A percentile compares a stretch with the other conserved stretches of the same genome.
phyloP scores from a whole-genome alignment of 2,797 vertebrate species.

The Ispidina picta region DNA sequence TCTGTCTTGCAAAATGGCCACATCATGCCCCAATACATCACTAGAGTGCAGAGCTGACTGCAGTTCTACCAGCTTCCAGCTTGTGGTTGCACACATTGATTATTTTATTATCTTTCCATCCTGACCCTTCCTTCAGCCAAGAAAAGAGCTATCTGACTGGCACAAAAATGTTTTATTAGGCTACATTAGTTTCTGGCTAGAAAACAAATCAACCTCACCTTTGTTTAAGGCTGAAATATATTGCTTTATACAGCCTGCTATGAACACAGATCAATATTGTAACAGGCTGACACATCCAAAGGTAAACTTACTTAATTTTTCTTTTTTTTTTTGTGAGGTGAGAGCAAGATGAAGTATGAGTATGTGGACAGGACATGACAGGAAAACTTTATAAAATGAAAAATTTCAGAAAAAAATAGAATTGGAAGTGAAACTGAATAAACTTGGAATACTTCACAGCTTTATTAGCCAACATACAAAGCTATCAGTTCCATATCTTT shows the following conservation, averaged over 20 bases:
- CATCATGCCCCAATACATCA: not conserved
- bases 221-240: not conserved
- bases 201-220: slow-evolving; percentile 9
- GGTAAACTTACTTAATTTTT: not conserved
- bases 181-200: not conserved
- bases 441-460: not conserved
- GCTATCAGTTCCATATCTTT: not conserved
- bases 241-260: not conserved
- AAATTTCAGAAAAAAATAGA: not conserved
- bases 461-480: not conserved
- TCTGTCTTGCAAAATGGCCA: not conserved
- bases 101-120: not conserved
- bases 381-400: not conserved
- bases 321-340: not conserved
- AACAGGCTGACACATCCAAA: not conserved
- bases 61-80: not conserved
- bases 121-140: not conserved
- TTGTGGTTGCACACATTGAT: not conserved
- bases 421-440: not conserved
- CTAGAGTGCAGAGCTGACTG: not conserved
- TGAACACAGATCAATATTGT: not conserved
- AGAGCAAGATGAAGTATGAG: not conserved
- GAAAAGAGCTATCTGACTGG: not conserved
- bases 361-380: accelerated
- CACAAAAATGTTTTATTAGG: not conserved